Conservation (phyloP, 2,888 invertebrate genomes). For the Tenthredo scrophulariae region DNA sequence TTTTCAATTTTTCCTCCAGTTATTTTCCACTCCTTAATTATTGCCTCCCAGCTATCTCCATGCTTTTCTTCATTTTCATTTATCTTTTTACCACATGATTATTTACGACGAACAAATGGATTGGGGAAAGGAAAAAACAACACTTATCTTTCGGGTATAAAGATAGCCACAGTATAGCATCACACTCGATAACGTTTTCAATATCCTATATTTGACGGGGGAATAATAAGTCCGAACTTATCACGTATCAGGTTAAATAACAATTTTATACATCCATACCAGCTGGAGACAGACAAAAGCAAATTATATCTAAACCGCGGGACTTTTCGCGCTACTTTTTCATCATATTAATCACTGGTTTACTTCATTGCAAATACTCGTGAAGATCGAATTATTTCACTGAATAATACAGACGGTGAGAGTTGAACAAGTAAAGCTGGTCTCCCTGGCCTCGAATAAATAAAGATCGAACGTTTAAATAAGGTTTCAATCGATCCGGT, state of each 20-base stretch:
- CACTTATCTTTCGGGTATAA: neutral
- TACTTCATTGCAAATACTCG: too few relatives aligned
- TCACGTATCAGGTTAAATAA: too few relatives aligned
- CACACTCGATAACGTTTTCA: neutral
- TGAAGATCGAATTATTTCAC: neutral
- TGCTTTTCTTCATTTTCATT: neutral
- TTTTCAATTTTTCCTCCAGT: neutral
- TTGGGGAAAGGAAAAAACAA: neutral
- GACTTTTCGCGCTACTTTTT: too few relatives aligned
- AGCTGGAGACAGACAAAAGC: too few relatives aligned
- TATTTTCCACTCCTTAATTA: neutral
- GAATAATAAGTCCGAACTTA: neutral
- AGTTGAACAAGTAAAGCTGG: constrained; percentile 3
- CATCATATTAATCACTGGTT: too few relatives aligned
- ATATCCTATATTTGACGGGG: neutral
- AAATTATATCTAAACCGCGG: too few relatives aligned
- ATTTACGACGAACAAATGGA: neutral
- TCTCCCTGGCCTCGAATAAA: constrained; percentile 11
- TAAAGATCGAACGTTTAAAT: neutral
- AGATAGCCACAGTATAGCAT: neutral
- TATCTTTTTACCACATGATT: neutral
- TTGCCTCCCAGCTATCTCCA: neutral
- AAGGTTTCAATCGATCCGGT: neutral
- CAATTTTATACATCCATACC: too few relatives aligned
- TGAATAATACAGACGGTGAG: neutral